These are phyloP conservation scores for Scrobipalpa atriplicella DNA, from an alignment of 2,888 invertebrate species.

Conservation along the genomic window DNA sequence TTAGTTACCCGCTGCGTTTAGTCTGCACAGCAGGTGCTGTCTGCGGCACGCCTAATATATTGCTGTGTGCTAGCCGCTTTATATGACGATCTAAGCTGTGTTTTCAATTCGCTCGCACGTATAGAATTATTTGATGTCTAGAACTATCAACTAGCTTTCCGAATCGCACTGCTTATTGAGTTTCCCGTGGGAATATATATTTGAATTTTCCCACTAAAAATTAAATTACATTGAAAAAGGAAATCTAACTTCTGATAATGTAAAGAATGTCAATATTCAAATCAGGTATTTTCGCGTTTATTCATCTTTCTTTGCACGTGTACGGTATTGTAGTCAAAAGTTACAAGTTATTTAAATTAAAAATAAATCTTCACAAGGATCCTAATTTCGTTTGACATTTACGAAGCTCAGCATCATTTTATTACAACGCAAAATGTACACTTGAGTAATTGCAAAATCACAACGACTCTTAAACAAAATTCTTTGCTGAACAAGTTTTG, in stretches of 20 bases:
- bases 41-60: conserved; percentile 28
- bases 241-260: too few species aligned
- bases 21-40: conserved; percentile 34
- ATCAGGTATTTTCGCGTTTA: too few species aligned
- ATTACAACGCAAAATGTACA: conserved; percentile 10
- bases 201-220: too few species aligned
- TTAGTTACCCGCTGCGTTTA: conserved; percentile 45
- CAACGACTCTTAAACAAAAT: conserved; percentile 20
- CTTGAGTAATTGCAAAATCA: conserved; percentile 21
- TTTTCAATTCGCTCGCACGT: too few species aligned
- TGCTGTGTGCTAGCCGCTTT: not conserved
- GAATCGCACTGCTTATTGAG: too few species aligned
- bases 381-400: not conserved
- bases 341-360: not conserved
- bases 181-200: too few species aligned
- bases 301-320: too few species aligned
- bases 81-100: not conserved
- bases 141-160: too few species aligned
- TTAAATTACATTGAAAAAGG: too few species aligned
- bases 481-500: conserved; percentile 5
- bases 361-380: not conserved
- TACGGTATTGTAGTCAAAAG: not conserved
- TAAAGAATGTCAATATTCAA: too few species aligned
- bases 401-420: not conserved
- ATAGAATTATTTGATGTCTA: too few species aligned